Conservation (phyloP, 1,140 invertebrate species). For the Akabosia matsudoensis region DNA sequence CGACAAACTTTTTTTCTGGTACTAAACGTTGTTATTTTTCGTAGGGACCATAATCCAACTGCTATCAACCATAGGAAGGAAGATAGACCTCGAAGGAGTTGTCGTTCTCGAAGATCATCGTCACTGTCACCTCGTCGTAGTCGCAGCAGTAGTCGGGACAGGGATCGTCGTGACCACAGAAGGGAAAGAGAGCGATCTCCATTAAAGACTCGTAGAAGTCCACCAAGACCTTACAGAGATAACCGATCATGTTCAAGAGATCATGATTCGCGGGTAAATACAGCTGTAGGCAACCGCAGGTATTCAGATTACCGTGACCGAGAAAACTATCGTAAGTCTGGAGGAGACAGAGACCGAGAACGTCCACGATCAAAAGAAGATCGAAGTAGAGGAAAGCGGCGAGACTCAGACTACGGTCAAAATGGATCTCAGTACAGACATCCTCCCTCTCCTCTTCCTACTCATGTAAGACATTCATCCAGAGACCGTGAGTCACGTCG, state of each 20-base stretch:
- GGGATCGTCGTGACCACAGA: not conserved
- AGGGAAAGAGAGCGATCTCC: constrained; percentile 1
- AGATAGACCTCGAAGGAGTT: constrained; percentile 23
- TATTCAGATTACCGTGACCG: not conserved
- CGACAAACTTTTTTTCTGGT: not conserved
- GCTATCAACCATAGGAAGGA: constrained; percentile 38
- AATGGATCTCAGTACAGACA: not conserved
- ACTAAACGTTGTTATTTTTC: not conserved
- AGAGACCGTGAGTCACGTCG: not conserved
- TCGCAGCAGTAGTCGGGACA: not conserved
- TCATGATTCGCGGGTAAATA: not conserved
- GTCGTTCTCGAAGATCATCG: not conserved
- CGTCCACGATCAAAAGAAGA: not conserved
- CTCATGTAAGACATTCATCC: not conserved
- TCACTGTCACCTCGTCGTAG: not conserved
- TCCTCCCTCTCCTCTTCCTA: not conserved
- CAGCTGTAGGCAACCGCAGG: not conserved
- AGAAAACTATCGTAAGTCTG: not conserved
- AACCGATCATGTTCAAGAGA: not conserved
- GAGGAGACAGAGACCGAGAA: not conserved
- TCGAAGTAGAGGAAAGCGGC: not conserved
- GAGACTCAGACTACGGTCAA: not conserved
- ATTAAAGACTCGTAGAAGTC: not conserved
- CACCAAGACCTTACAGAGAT: not conserved
- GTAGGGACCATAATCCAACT: constrained; percentile 20